Conservation (phyloP, 2,113 vertebrate species). For the Phrynosoma blainvillii region DNA sequence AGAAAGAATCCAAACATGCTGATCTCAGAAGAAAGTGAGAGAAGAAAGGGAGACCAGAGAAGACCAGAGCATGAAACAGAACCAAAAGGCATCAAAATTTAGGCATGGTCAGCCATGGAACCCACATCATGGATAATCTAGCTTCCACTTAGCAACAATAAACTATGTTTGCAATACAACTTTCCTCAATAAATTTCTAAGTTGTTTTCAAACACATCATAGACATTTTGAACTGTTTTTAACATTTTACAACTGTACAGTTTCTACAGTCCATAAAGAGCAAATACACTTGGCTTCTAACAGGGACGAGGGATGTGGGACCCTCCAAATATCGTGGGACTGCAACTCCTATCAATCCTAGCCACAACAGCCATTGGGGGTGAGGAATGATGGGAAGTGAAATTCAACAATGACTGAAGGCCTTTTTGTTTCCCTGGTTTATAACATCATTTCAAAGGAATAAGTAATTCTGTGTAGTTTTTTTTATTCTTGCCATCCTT, state of each 20-base stretch:
- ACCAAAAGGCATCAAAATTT: not conserved
- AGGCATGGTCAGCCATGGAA: conserved; percentile 50
- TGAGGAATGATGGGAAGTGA: not conserved
- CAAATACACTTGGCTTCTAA: not conserved
- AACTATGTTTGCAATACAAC: not conserved
- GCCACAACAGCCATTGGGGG: not conserved
- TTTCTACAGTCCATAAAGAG: not conserved
- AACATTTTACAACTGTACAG: not conserved
- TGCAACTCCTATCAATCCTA: not conserved
- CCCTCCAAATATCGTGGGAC: not conserved
- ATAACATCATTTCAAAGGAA: not conserved
- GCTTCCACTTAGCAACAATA: not conserved
- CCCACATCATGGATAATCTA: not conserved
- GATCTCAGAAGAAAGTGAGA: not conserved
- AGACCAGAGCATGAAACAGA: conserved; percentile 2
- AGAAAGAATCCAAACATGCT: not conserved
- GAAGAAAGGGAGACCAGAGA: not conserved
- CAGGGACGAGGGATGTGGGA: too few relatives aligned
- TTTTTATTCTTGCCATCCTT: conserved; percentile 41
- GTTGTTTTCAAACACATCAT: fast-evolving
- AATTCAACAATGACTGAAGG: not conserved
- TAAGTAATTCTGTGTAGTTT: not conserved
- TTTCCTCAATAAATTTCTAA: not conserved
- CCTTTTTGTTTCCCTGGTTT: not conserved
- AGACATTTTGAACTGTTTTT: not conserved